Base-by-base conservation (phyloP, 2,888 invertebrate genomes). In the Meandrusa payeni region DNA sequence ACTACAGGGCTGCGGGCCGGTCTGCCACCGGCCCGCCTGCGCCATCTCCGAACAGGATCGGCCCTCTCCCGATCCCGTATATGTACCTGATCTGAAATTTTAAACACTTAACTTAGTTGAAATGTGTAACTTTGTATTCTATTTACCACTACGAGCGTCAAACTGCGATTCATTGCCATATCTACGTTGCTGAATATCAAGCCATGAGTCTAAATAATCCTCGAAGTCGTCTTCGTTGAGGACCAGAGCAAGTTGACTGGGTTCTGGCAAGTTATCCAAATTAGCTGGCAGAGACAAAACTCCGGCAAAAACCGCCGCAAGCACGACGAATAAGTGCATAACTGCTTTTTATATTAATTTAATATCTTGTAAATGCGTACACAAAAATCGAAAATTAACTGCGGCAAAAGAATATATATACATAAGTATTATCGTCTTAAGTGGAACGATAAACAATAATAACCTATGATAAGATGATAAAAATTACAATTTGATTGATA, bases 171-270 rank as follows among this genome's bases (percentile, higher is more conserved):
- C 46, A 47, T 76, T 81, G 7, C 42, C 52, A 55, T 55, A 61
- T 41, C 65, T 72, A 2, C 48, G 46, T 47, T 80, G 60, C 54
- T 83, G 74, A n/a, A 56, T 44, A 26, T 57, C 75, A 5, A 87
- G 65, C 81, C 81, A 88, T 3, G 54, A 51, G 34, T 87, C 88
- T 4, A 86, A 67, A 41, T 87, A 86, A 45, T 87, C 85, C 49
- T 88, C 87, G 43, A 85, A 88, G 5, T 81, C 77, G 1, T 88
- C 82, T 61, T 88, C 88, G 33, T 64, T 66, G 9, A 86, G 67
- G 19, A 75, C 49, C 29, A 76, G 55, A 2, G 77, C 82, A 9
- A 87, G 52, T 2, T 80, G 60, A 1, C 73, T 68, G 1, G 86
- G 87, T 43, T 80, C 76, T 1, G 77, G 75, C 34, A 76, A 41